Evolutionary conservation across 2,888 invertebrate species (phyloP).

Genomic region (Ametastegia equiseti): DNA sequence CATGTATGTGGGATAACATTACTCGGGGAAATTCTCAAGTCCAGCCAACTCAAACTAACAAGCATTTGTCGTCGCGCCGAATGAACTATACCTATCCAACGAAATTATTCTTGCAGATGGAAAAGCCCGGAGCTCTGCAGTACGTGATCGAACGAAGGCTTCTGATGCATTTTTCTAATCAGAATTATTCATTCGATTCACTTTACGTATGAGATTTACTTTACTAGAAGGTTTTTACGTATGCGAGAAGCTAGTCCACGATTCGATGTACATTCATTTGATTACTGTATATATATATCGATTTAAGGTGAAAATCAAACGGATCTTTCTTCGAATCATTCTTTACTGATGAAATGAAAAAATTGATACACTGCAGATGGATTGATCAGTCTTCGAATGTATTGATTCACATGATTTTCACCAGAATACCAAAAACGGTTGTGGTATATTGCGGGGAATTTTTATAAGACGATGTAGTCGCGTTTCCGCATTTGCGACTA

Average conservation of each 20-base stretch:
- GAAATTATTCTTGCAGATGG: neutral
- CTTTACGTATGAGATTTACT: too few species aligned
- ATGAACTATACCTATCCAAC: too few species aligned
- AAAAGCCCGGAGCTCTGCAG: neutral
- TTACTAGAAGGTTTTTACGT: too few species aligned
- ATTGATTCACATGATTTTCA: too few species aligned
- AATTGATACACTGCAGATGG: too few species aligned
- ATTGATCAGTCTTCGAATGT: too few species aligned
- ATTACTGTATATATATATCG: too few species aligned
- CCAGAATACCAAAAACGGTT: neutral
- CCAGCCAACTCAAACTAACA: neutral
- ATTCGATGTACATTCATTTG: too few species aligned
- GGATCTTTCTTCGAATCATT: too few species aligned
- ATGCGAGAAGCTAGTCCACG: too few species aligned
- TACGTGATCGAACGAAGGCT: conserved; percentile 58
- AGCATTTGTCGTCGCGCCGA: neutral
- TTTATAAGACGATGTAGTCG: neutral
- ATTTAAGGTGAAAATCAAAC: too few species aligned
- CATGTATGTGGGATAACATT: neutral
- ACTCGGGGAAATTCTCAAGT: neutral
- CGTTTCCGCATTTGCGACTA: neutral
- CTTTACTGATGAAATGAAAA: too few species aligned
- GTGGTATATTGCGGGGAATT: neutral
- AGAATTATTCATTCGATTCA: conserved; percentile 63
- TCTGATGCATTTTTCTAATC: conserved; percentile 40